These are phyloP conservation scores for Heliopora coerulea DNA, from an alignment of 92 coral and sea anemone species.

Conservation along the genomic window DNA sequence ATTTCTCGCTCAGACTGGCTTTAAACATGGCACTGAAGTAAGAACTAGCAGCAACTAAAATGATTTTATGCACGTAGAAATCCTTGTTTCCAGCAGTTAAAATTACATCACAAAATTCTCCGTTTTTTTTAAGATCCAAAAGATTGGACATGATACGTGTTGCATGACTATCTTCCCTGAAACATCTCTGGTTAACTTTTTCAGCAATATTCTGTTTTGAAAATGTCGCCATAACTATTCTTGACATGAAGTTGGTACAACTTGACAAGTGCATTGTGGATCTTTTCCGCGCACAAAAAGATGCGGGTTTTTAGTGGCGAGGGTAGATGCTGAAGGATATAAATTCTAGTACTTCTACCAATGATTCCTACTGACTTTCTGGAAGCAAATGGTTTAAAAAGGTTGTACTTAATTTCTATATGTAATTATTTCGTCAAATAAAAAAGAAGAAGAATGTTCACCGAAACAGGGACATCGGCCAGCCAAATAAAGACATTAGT, in stretches of 20 bases:
- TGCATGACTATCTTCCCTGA: conserved; percentile 69
- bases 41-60: conserved; percentile 86
- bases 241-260: conserved; percentile 9
- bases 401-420: too few species aligned
- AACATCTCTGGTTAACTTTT: conserved; percentile 53
- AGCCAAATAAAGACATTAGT: too few species aligned
- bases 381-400: too few species aligned
- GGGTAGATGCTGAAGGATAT: background rate
- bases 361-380: too few species aligned
- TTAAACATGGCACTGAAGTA: conserved; percentile 97
- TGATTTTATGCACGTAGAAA: conserved; percentile 80
- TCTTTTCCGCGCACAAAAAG: too few species aligned
- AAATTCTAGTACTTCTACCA: too few species aligned
- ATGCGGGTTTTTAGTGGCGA: background rate
- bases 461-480: too few species aligned
- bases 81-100: conserved; percentile 66
- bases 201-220: conserved; percentile 42
- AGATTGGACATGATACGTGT: conserved; percentile 72
- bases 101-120: conserved; percentile 92
- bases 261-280: too few species aligned
- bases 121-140: conserved; percentile 72
- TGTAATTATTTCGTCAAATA: too few species aligned
- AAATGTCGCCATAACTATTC: conserved; percentile 47
- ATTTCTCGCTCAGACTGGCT: conserved; percentile 78
- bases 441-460: too few species aligned